Percentiles rank a stretch among this genome's conserved stretches.
These are phyloP conservation scores for Hypomecis punctinalis DNA, from an alignment of 2,888 invertebrate species.

Conservation along the genomic window DNA sequence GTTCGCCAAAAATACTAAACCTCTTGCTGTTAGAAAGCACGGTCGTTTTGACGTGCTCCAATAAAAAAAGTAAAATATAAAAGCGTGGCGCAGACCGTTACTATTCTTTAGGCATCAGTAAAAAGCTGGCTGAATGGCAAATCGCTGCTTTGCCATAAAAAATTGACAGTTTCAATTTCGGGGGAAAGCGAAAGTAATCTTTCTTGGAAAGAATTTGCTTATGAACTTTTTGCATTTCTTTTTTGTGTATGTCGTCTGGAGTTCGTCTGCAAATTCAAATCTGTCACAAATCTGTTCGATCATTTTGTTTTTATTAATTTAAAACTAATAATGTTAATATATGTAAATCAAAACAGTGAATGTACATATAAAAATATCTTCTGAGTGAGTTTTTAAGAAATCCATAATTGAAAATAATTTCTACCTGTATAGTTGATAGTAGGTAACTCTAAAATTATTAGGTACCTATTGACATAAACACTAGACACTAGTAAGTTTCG, in stretches of 20 bases:
- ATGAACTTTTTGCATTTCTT: slow-evolving; percentile 3
- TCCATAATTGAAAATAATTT: too few species aligned
- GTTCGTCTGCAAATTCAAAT: not conserved
- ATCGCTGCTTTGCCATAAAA: slow-evolving; percentile 45
- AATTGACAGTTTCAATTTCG: slow-evolving; percentile 44
- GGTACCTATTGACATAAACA: too few species aligned
- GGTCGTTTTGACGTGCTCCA: slow-evolving; percentile 70
- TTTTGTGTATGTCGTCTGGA: slow-evolving; percentile 5
- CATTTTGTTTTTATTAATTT: too few species aligned
- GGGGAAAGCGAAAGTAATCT: slow-evolving; percentile 40
- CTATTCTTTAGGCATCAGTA: slow-evolving; percentile 47
- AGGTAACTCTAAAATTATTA: too few species aligned
- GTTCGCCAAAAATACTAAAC: slow-evolving; percentile 23
- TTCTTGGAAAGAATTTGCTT: not conserved
- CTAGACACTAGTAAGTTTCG: too few species aligned
- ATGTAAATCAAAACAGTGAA: too few species aligned
- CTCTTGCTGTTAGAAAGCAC: slow-evolving; percentile 69
- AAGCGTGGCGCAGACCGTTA: slow-evolving; percentile 64
- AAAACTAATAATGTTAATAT: too few species aligned
- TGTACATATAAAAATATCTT: too few species aligned
- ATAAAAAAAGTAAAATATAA: slow-evolving; percentile 67
- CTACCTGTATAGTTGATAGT: too few species aligned
- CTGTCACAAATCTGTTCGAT: not conserved
- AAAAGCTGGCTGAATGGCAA: slow-evolving; percentile 50
- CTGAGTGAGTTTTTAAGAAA: too few species aligned